Evolutionary conservation across 2,113 vertebrate genomes (phyloP), one percentile per base, ranked within the genome.

Genomic region (Anthoscopus minutus): DNA sequence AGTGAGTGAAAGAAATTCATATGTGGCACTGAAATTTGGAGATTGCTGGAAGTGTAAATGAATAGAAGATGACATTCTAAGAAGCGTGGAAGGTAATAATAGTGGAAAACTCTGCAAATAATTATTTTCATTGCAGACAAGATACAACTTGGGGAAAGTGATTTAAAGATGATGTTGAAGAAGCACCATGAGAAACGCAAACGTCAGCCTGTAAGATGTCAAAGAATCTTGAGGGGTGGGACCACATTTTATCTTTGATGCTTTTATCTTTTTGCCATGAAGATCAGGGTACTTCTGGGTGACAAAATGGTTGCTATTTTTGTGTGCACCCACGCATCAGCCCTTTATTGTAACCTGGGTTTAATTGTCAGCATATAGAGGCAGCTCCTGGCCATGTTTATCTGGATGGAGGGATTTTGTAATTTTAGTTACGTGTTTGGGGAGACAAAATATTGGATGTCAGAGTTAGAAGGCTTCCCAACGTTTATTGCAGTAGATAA

Each of bases 141-240:
- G 97, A 93, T 98, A 78, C 99, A 99, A 51, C 95, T 99, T 56
- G 98, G 98, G 50, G 99, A 99, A 70, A 98, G 91, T 15, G 99
- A 99, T 81, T 96, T 99, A 91, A 99, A 98, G 97, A 95, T 97
- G 78, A 98, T 99, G 98, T 85, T 99, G 79, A 98, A 96, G 96
- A 99, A 98, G 92, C 99, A 99, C 95, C 97, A 98, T 3, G 99
- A 99, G 96, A 99, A 99, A 93, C 98, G 99, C 92, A 99, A 99
- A 96, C 98, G 97, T 20, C 99, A 99, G 11, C 98, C 99, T 60
- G 99, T 99, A 97, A 98, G 98, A 95, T 51, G 56, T 50, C 30
- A 48, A 21, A 40, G 58, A 50, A 11, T 8, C 25, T 14, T 16
- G 31, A 11, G 50, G 56, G 4, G 2, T 62, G 35, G 70, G 57